Base-by-base conservation (phyloP, 2,113 vertebrate species). In the Oophaga pumilio region DNA sequence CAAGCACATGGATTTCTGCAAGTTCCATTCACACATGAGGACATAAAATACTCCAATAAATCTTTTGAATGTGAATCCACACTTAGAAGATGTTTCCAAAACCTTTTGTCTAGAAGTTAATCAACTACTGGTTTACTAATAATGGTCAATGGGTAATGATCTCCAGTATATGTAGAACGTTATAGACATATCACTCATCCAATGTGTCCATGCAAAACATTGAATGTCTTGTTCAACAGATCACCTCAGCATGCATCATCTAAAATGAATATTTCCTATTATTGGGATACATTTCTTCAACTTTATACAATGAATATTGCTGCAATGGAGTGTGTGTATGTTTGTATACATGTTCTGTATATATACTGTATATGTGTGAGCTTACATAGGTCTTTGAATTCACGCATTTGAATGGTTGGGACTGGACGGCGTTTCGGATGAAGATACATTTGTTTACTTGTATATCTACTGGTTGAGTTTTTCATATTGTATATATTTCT, bases 401-500 rank as follows among this genome's bases (percentile, higher is more conserved):
- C 43, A 69, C 64, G 56, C 22, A 71, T 66, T 69, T 52, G 24
- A 50, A 33, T 53, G 28, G 26, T 43, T 49, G 33, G 66, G 56
- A 18, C 59, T 74, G 53, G 4, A 74, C 50, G 71, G 22, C 26
- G 15, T 59, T 7, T 20, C 33, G 87, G 18, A 76, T 89, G 82
- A 87, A 56, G 49, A 76, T 53, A 53, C 76, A 81, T 83, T 24
- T 84, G 92, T 92, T 91, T 91, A 89, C 89, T 88, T 94, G 93
- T 93, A 93, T 89, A 85, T 93, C 91, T 94, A 91, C 93, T 92
- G 93, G 92, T 92, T 92, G 91, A 90, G 90, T 91, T 28, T 89
- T 90, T 91, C 90, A 90, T 92, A 92, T 91, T 95, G 94, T 95
- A 95, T 94, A 94, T 94, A 93, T 91, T 92, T 93, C 90, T 93